Evolutionary conservation across 2,797 vertebrate species (phyloP), one percentile per base, ranked within the genome.

Genomic region (Sebastes taczanowskii): DNA sequence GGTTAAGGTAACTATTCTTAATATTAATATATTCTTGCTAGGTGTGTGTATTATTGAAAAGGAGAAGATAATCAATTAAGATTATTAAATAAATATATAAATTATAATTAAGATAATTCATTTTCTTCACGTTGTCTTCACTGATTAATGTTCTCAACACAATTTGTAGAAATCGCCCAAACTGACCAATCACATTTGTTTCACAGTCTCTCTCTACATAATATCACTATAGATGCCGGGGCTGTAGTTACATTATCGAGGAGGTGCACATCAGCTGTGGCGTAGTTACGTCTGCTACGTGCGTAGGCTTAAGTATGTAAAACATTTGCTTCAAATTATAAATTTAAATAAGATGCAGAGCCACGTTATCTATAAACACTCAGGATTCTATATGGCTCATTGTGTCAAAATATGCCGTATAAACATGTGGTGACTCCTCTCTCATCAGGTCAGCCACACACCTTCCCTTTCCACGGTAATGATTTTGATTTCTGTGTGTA

Each of bases 401-500:
- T 71, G 30, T 59, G 32, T 11, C 34, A 10, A 52, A 23, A 72
- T 13, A 14, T 14, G 16, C 11, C 7, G 11, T 22, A 20, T 5
- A 20, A 32, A 55, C 7, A 46, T 63, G 25, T 55, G 66, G 70
- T 34, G 13, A 60, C 49, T 42, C 32, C 23, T 58, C 60, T 66
- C 59, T 71, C 46, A 18, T 76, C 52, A 64, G 55, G 46, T 74
- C 55, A 53, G 53, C 10, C 30, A 64, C 64, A 74, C 62, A 75
- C 60, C 70, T 64, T 71, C 27, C 23, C 27, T 18, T 60, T 46
- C 5, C 13, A 29, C 69, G 58, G 68, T 25, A 64, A 67, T n/a
- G 52, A 72, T 71, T 69, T 60, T 25, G 46, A 72, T 81, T 75
- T 76, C 30, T 60, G 7, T 77, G 64, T 82, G 61, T 79, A 77